A percentile compares a stretch with the other conserved stretches of the same genome.
Conservation (phyloP, 2,797 vertebrate genomes). For the Capromys pilorides region DNA sequence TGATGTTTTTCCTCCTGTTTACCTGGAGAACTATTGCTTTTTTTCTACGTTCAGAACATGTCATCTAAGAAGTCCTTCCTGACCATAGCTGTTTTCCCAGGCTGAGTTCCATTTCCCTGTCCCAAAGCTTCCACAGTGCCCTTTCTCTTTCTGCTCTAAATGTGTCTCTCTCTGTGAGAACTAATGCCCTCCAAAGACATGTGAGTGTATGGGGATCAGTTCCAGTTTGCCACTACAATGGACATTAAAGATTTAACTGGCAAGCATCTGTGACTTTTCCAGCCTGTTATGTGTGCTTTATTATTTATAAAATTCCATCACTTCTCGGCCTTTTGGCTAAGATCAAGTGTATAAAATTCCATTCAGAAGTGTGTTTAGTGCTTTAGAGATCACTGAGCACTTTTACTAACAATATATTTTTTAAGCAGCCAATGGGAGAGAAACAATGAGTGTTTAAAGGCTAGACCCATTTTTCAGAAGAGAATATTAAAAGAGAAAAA, state of each 20-base stretch:
- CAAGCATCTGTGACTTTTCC: constrained; percentile 54
- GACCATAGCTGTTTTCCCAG: background rate
- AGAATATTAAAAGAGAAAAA: constrained; percentile 23
- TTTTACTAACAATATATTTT: constrained; percentile 43
- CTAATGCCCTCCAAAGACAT: background rate
- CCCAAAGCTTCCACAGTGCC: background rate
- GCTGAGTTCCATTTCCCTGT: background rate
- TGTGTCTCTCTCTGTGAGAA: background rate
- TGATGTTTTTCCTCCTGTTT: background rate
- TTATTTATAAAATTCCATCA: too few species aligned
- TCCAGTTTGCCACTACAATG: background rate
- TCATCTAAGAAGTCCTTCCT: constrained; percentile 15
- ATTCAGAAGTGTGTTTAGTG: constrained; percentile 7
- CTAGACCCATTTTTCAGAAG: constrained; percentile 23
- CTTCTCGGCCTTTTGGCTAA: too few species aligned
- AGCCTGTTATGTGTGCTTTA: constrained; percentile 23
- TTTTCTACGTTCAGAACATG: constrained; percentile 22
- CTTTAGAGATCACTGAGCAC: constrained; percentile 31
- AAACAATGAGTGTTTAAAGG: constrained; percentile 14
- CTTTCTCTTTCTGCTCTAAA: constrained; percentile 6
- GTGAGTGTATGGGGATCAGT: background rate
- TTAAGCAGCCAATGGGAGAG: constrained; percentile 30
- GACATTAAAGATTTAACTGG: constrained; percentile 38
- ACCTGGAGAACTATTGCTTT: constrained; percentile 29
- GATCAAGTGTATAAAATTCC: constrained; percentile 57